These are phyloP conservation scores for Gastrophryne carolinensis DNA, from an alignment of 2,797 vertebrate species.

Conservation along the genomic window DNA sequence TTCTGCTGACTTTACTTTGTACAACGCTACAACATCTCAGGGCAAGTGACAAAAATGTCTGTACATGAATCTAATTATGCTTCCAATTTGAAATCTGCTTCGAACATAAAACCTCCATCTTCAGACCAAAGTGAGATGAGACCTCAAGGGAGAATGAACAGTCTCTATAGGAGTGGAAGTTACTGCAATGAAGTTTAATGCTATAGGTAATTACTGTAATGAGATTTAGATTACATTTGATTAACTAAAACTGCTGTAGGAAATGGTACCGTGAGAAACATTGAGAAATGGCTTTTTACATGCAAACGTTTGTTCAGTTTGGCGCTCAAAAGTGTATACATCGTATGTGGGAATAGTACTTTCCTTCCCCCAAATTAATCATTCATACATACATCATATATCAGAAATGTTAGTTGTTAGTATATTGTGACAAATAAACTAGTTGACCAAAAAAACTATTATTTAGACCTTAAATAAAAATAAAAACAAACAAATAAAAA, in stretches of 20 bases:
- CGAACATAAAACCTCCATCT: conserved; percentile 22
- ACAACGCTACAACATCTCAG: not conserved
- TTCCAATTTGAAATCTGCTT: conserved; percentile 1
- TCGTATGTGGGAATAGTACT: not conserved
- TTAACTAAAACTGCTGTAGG: conserved; percentile 55
- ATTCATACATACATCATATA: too few species aligned
- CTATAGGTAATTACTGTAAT: conserved; percentile 54
- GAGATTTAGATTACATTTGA: conserved; percentile 48
- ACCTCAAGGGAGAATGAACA: conserved; percentile 4
- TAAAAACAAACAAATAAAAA: too few species aligned
- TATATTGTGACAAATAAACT: too few species aligned
- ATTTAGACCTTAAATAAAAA: too few species aligned
- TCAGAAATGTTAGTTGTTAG: too few species aligned
- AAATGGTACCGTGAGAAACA: conserved; percentile 32
- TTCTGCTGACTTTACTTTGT: not conserved
- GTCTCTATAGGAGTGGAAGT: conserved; percentile 22
- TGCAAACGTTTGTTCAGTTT: conserved; percentile 35
- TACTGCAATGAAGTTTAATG: conserved; percentile 27
- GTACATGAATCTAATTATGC: conserved; percentile 14
- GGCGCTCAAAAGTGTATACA: not conserved
- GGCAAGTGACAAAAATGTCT: not conserved
- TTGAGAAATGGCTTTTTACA: conserved; percentile 43
- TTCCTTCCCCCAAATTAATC: too few species aligned
- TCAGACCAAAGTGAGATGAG: conserved; percentile 3
- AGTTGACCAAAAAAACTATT: too few species aligned